Percentiles rank a stretch among this genome's conserved stretches.
These are phyloP conservation scores for Callaeas wilsoni DNA, from an alignment of 2,113 vertebrate genomes.

Conservation along the genomic window DNA sequence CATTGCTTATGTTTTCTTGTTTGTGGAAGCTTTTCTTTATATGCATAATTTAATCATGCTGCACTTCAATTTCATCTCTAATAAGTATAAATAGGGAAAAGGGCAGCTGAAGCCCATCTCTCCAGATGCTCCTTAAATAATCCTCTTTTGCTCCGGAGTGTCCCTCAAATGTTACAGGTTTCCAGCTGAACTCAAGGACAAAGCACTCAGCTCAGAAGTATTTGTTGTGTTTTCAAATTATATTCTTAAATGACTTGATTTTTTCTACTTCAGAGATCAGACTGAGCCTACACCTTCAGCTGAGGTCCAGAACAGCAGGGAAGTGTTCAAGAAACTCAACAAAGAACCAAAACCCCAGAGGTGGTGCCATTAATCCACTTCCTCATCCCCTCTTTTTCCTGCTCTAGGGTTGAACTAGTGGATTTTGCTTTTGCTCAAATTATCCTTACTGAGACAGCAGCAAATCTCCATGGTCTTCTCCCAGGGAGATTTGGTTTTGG, in stretches of 20 bases:
- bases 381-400: neutral
- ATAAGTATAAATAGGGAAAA: neutral
- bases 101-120: neutral
- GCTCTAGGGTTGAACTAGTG: neutral
- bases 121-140: neutral
- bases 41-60: slow-evolving; percentile 19
- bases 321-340: neutral
- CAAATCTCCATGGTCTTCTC: neutral
- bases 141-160: neutral
- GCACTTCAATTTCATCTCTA: slow-evolving; percentile 18
- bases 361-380: neutral
- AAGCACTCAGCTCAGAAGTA: neutral
- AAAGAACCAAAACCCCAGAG: neutral
- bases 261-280: neutral
- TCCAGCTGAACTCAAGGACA: neutral
- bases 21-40: slow-evolving; percentile 54
- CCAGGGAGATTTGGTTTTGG: accelerated
- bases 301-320: neutral
- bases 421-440: neutral
- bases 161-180: neutral
- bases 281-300: neutral
- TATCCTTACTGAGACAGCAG: neutral
- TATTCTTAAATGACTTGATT: neutral
- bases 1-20: slow-evolving; percentile 66
- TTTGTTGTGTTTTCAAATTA: neutral